phyloP scores from a whole-genome alignment of 2,797 vertebrate species.

The Mastacembelus armatus region DNA sequence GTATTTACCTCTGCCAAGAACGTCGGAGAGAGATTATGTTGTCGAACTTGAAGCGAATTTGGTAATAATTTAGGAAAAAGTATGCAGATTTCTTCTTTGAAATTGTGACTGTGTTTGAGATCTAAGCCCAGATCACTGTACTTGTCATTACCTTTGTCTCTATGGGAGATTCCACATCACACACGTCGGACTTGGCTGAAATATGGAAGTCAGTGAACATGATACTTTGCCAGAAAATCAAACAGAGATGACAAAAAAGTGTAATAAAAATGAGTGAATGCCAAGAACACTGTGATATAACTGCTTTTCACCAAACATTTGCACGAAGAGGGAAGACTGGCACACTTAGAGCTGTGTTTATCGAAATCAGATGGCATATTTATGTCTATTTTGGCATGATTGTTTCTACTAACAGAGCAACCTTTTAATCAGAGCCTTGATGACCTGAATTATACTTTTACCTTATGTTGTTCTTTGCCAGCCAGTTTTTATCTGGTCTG shows the following conservation, averaged over 20 bases:
- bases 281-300: conserved; percentile 7
- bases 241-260: neutral
- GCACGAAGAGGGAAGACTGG: neutral
- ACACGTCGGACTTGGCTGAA: no score
- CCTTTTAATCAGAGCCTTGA: neutral
- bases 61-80: neutral
- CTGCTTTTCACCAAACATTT: neutral
- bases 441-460: neutral
- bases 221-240: no score
- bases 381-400: neutral
- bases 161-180: neutral
- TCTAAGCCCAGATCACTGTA: neutral
- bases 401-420: neutral
- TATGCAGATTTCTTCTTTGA: neutral
- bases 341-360: conserved; percentile 10
- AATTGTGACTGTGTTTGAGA: neutral
- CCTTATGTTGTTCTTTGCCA: neutral
- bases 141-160: no score
- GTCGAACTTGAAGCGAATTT: neutral
- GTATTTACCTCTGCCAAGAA: neutral
- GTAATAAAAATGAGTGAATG: neutral
- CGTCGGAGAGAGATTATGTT: neutral
- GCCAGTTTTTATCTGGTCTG: neutral
- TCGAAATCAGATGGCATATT: conserved; percentile 17
- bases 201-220: no score